A percentile compares a stretch with the other conserved stretches of the same genome.
These are phyloP conservation scores for Ctenochaetus hawaiiensis DNA, from an alignment of 2,797 vertebrate species.

Conservation along the genomic window DNA sequence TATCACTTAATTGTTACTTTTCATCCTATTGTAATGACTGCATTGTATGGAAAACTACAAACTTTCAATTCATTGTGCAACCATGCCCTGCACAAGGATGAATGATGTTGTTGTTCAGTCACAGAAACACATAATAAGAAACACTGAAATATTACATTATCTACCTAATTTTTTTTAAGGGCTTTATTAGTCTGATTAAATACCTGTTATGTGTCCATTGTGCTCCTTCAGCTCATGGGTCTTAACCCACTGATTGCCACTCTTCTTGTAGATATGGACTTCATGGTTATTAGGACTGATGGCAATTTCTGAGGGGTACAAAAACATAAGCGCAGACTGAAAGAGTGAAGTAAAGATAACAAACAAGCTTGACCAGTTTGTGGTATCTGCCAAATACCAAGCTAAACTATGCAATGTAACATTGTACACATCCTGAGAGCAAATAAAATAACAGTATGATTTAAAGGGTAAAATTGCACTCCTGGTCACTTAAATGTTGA, in stretches of 20 bases:
- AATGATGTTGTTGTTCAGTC: too few relatives aligned
- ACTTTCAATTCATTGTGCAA: too few relatives aligned
- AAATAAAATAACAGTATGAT: not conserved
- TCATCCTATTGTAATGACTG: too few relatives aligned
- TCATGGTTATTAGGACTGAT: slow-evolving; percentile 99
- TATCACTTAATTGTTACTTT: too few relatives aligned
- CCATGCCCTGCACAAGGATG: too few relatives aligned
- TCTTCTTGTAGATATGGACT: slow-evolving; percentile 99
- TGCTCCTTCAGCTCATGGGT: slow-evolving; percentile 98
- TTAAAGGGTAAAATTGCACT: not conserved
- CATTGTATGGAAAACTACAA: too few relatives aligned
- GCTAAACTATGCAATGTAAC: not conserved
- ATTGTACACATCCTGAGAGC: not conserved
- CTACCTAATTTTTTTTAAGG: too few relatives aligned
- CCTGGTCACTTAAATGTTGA: not conserved
- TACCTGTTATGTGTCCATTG: slow-evolving; percentile 99
- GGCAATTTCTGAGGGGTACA: slow-evolving; percentile 90
- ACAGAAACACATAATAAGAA: too few relatives aligned
- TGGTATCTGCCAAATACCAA: not conserved
- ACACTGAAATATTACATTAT: too few relatives aligned
- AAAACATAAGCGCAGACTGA: not conserved
- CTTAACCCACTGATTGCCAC: slow-evolving; percentile 96
- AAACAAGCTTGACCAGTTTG: slow-evolving; percentile 50
- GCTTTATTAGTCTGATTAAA: not conserved
- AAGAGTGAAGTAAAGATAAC: not conserved